Evolutionary conservation across 2,797 vertebrate genomes (phyloP).

Genomic region (Sciaenops ocellatus): DNA sequence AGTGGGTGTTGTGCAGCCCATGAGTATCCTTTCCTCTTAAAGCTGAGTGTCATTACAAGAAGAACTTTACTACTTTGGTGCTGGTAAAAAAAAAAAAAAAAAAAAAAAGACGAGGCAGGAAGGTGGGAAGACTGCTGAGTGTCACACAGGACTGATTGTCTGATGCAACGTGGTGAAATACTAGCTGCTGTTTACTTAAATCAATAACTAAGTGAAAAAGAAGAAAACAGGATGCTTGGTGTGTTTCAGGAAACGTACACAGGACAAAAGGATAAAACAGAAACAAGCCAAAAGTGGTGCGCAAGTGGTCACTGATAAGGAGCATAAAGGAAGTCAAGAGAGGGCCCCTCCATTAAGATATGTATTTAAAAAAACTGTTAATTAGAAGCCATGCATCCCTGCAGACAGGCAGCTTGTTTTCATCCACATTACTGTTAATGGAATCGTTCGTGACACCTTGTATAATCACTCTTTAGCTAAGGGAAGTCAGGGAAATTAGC

Average conservation of each 20-base stretch:
- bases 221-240: constrained; percentile 60
- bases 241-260: constrained; percentile 40
- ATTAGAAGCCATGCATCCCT: constrained; percentile 19
- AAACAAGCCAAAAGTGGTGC: neutral
- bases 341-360: neutral
- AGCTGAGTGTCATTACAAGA: neutral
- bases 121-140: constrained; percentile 19
- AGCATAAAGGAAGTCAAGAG: constrained; percentile 18
- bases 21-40: neutral
- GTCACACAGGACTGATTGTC: constrained; percentile 29
- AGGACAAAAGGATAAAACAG: constrained; percentile 36
- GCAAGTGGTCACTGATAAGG: constrained; percentile 43
- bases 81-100: neutral
- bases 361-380: neutral
- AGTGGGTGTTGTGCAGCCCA: neutral
- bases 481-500: constrained; percentile 11
- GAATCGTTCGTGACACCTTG: constrained; percentile 6
- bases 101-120: neutral
- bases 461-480: neutral
- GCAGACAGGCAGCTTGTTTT: constrained; percentile 31
- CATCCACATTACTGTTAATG: constrained; percentile 21
- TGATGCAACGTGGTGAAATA: constrained; percentile 40
- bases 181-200: constrained; percentile 30
- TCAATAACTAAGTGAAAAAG: constrained; percentile 29
- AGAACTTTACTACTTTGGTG: neutral